Evolutionary conservation across 2,888 invertebrate genomes (phyloP).

Genomic region (Thereva nobilitata): DNA sequence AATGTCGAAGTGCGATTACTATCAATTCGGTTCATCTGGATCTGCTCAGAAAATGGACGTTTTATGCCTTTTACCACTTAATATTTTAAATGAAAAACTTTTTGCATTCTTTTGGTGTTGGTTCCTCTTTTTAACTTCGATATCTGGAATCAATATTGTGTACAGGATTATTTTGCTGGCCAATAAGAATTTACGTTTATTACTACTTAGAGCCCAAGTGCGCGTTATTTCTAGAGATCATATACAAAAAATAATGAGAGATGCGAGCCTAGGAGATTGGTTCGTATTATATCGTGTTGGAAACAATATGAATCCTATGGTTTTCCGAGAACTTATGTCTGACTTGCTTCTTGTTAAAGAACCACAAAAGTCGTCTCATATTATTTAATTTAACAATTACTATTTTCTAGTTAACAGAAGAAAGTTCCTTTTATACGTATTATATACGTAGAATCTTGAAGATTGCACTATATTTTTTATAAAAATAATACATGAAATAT

Average conservation of each 20-base stretch:
- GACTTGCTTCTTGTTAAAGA: constrained; percentile 55
- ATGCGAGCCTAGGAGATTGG: constrained; percentile 71
- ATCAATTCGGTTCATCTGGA: constrained; percentile 84
- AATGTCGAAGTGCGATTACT: constrained; percentile 88
- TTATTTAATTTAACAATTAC: too few relatives aligned
- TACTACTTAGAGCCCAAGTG: constrained; percentile 48
- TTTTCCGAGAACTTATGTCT: constrained; percentile 67
- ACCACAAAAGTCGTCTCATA: background rate
- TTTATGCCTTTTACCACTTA: constrained; percentile 75
- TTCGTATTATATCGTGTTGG: constrained; percentile 75
- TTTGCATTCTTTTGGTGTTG: constrained; percentile 77
- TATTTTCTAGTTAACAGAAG: too few relatives aligned
- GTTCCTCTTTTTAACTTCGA: constrained; percentile 66
- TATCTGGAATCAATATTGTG: constrained; percentile 67
- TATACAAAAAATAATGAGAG: constrained; percentile 44
- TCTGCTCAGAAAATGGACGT: constrained; percentile 77
- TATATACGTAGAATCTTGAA: too few relatives aligned
- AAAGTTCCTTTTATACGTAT: too few relatives aligned
- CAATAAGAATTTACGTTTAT: constrained; percentile 62
- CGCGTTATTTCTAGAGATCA: constrained; percentile 47
- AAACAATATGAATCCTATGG: constrained; percentile 73
- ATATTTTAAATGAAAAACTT: constrained; percentile 79
- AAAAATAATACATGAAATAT: too few relatives aligned
- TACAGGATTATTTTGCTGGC: constrained; percentile 67
- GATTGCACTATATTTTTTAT: too few relatives aligned